Evolutionary conservation across 2,797 vertebrate species (phyloP).

Genomic region (Mormyrus hasselquistii): DNA sequence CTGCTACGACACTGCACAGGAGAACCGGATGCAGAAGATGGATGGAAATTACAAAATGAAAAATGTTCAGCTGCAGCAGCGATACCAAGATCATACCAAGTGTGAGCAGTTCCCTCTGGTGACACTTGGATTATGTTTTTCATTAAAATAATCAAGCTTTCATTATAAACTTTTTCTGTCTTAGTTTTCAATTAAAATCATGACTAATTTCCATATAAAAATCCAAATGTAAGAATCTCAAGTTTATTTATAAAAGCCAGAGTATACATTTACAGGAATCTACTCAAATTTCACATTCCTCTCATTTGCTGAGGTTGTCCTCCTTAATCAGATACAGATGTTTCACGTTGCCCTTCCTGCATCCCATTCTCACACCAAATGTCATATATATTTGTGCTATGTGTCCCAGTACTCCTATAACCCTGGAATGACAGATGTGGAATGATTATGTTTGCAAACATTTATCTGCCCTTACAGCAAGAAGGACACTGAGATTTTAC

Average conservation of each 20-base stretch:
- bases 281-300: neutral
- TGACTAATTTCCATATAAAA: neutral
- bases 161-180: neutral
- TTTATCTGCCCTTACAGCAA: neutral
- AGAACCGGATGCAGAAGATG: neutral
- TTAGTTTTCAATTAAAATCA: neutral
- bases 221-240: neutral
- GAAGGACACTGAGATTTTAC: neutral
- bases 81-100: neutral
- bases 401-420: neutral
- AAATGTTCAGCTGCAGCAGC: neutral
- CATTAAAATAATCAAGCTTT: neutral
- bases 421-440: neutral
- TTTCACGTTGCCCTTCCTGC: neutral
- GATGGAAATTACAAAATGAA: neutral
- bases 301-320: neutral
- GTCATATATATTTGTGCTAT: neutral
- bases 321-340: neutral
- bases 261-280: neutral
- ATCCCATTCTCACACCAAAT: neutral
- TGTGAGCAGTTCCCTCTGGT: neutral
- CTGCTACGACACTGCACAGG: neutral
- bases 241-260: neutral
- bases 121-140: neutral
- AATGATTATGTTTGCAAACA: neutral